Conservation (phyloP, 2,113 vertebrate species). For the Apteryx mantelli region DNA sequence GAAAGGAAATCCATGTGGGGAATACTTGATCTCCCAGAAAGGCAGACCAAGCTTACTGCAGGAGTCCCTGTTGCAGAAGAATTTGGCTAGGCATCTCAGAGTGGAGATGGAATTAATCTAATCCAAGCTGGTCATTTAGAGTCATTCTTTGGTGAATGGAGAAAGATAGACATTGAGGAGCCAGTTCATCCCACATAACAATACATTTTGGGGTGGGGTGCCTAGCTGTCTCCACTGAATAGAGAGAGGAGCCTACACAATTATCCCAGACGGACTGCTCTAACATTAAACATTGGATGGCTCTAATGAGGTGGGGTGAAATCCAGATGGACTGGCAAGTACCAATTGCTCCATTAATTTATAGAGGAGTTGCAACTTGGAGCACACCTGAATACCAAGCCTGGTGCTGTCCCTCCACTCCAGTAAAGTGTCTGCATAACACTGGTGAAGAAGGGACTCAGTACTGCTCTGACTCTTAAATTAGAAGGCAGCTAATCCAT, state of each 20-base stretch:
- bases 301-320: not conserved
- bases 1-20: not conserved
- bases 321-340: not conserved
- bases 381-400: not conserved
- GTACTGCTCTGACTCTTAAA: not conserved
- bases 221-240: not conserved
- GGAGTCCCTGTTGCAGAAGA: not conserved
- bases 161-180: not conserved
- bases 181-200: not conserved
- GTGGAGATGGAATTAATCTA: not conserved
- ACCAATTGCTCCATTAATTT: not conserved
- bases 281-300: not conserved
- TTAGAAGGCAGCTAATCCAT: not conserved
- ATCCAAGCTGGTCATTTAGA: not conserved
- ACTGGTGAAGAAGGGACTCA: not conserved
- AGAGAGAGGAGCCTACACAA: not conserved
- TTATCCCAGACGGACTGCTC: not conserved
- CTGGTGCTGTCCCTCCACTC: not conserved
- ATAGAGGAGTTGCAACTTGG: not conserved
- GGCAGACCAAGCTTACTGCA: not conserved
- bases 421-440: fast-evolving
- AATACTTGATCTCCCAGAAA: not conserved
- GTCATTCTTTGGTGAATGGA: not conserved
- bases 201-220: fast-evolving
- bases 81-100: not conserved